Evolutionary conservation across 2,113 vertebrate genomes (phyloP).

Genomic region (Prinia subflava): DNA sequence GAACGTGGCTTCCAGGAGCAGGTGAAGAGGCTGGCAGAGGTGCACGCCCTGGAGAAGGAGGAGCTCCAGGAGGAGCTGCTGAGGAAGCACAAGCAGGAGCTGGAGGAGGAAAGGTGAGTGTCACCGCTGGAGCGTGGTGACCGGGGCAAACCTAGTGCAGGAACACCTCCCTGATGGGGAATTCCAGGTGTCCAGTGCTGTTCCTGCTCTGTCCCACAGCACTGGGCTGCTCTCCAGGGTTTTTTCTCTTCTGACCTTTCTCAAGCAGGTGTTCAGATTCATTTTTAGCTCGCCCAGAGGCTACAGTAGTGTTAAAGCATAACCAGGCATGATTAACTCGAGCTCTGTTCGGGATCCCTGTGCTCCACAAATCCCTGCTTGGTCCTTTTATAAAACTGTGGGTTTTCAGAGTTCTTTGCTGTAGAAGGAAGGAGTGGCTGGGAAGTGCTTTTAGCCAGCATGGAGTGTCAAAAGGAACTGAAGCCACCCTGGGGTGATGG

Average conservation of each 20-base stretch:
- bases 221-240: neutral
- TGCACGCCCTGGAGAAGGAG: conserved; percentile 64
- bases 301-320: neutral
- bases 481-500: neutral
- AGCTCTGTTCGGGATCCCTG: neutral
- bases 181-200: neutral
- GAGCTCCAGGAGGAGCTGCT: conserved; percentile 63
- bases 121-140: rapidly evolving
- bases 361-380: neutral
- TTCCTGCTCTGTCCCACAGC: neutral
- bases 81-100: conserved; percentile 77
- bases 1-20: conserved; percentile 57
- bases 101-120: conserved; percentile 85
- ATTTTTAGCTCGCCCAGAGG: neutral
- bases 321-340: neutral
- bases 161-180: neutral
- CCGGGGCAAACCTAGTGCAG: neutral
- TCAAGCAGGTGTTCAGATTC: neutral
- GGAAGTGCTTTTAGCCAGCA: neutral
- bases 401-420: neutral
- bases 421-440: neutral
- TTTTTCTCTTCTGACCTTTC: neutral
- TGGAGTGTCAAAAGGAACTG: neutral
- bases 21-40: conserved; percentile 63
- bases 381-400: neutral